Base-by-base conservation (phyloP, 1,140 invertebrate genomes). In the Dendroctonus valens region DNA sequence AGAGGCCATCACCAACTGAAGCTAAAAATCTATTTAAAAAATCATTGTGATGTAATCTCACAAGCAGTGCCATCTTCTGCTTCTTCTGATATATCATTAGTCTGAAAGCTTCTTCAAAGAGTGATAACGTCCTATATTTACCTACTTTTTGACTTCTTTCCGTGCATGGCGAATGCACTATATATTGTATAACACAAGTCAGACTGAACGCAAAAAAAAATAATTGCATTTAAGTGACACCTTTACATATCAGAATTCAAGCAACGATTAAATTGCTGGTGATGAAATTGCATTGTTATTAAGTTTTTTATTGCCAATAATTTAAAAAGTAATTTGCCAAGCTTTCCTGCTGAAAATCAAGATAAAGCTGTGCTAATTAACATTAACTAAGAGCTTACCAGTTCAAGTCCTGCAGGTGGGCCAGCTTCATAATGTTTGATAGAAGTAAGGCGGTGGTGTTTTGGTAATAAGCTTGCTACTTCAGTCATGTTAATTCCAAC, bases 371-470 rank as follows among this genome's bases (percentile, higher is more conserved):
- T 7, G 14, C 46, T 14, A 11, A n/a, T 48, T 48, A 26, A 8
- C 14, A 48, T 0, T 48, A 48, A 5, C 5, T 48, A 51, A 59
- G 7, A 38, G 59, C 71, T 72, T 68, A 76, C 75, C 65, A 76
- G 48, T 65, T 73, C 70, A 11, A 74, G 61, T 63, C 70, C 76
- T 48, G 58, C 65, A 7, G 76, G 75, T 42, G 76, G 75, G 54
- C 71, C 76, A 11, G 76, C 74, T 58, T 76, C 72, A 66, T 74
- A 78, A 50, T 73, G 73, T 9, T 75, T 65, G 6, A 76, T 75
- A n/a, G 69, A 65, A 8, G 73, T 68, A 26, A 78, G 41, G 8
- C 72, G 70, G 65, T 77, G 75, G 40, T 75, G 71, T 11, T 70
- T 59, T 37, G 71, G 74, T 41, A 75, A 64, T 46, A 76, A 65